Base-by-base conservation (phyloP, 1,140 invertebrate genomes). In the Formica selysi region DNA sequence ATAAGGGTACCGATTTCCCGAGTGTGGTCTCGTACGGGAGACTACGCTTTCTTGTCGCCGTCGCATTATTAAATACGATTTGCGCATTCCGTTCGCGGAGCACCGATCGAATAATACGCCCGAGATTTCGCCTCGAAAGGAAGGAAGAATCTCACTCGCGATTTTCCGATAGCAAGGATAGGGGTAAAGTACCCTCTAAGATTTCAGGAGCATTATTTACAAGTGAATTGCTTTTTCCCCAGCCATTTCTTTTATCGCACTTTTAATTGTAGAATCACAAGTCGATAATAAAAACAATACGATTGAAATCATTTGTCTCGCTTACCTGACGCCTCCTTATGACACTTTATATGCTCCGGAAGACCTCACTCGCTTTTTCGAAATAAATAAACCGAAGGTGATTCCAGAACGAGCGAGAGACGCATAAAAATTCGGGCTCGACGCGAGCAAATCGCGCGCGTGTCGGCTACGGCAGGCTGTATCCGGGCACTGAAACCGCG, bases 31-130 rank as follows among this genome's bases (percentile, higher is more conserved):
- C 91, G 91, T 38, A 54, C 41, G 29, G 29, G 32, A 79, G 91
- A 91, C 89, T 85, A 86, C 89, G 83, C 87, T 93, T 92, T 92
- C 48, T 92, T 91, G 88, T 90, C 89, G 86, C 79, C 85, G 84
- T 86, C 89, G 86, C 92, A 92, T 94, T 94, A 95, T 95, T 95
- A 95, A 95, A 93, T 93, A 94, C 93, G 93, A 94, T 94, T 93
- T 92, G 85, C 81, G 92, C 93, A 94, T 94, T 93, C 94, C 94
- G 70, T 89, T 88, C 92, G 73, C 87, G 91, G 71, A 73, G 73
- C 93, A 91, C 89, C 92, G 94, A 94, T 94, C 90, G 93, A 94
- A 94, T 94, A 94, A 94, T 91, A 91, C 91, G 84, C 65, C 86
- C 90, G 91, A 93, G 94, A 95, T 95, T 95, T 95, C 93, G 92